Evolutionary conservation across 2,797 vertebrate species (phyloP).

Genomic region (Anguilla obscura): DNA sequence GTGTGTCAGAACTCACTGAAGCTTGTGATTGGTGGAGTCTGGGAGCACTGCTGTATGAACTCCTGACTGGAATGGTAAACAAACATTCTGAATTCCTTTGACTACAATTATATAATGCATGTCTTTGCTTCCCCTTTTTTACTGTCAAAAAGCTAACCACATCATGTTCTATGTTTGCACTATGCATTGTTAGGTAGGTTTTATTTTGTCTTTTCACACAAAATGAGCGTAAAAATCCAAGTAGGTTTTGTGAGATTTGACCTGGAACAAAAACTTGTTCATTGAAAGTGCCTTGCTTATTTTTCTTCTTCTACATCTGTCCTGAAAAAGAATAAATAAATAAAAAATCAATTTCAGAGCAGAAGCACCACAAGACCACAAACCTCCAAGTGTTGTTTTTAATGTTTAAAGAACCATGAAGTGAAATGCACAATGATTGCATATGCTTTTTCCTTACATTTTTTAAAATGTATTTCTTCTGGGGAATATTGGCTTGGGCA

Average conservation of each 20-base stretch:
- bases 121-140: neutral
- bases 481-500: neutral
- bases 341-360: neutral
- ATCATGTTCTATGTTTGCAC: neutral
- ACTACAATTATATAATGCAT: neutral
- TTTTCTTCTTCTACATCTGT: neutral
- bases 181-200: neutral
- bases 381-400: neutral
- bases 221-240: neutral
- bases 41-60: conserved; percentile 88
- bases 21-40: conserved; percentile 99
- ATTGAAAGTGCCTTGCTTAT: neutral
- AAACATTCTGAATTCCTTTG: neutral
- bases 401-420: neutral
- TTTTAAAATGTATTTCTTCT: neutral
- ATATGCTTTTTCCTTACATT: neutral
- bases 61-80: conserved; percentile 91
- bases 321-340: neutral
- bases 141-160: neutral
- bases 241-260: neutral
- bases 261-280: neutral
- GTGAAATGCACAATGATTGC: neutral
- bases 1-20: conserved; percentile 81
- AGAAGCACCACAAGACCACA: neutral
- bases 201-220: neutral